A percentile compares a stretch with the other conserved stretches of the same genome.
Evolutionary conservation across 1,140 invertebrate genomes (phyloP).

Genomic region (Drosophila nikananu): DNA sequence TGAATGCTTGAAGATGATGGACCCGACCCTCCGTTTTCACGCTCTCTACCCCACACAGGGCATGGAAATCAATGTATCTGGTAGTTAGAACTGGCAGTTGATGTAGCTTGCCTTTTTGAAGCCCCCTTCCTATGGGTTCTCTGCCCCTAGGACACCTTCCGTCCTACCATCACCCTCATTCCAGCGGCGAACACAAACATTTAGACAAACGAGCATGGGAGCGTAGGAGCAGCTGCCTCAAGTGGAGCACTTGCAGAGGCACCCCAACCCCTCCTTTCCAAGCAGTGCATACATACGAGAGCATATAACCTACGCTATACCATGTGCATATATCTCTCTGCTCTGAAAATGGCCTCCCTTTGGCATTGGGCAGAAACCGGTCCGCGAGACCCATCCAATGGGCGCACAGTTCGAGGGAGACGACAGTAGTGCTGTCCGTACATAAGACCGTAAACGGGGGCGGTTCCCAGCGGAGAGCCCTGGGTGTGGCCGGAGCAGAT

Average conservation of each 20-base stretch:
- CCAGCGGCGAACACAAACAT: conserved; percentile 60
- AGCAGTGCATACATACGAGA: conserved; percentile 10
- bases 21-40: background rate
- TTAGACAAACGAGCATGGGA: conserved; percentile 64
- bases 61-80: conserved; percentile 71
- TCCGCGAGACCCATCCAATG: conserved; percentile 50
- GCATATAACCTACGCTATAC: conserved; percentile 19
- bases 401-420: conserved; percentile 52
- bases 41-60: conserved; percentile 6
- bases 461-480: conserved; percentile 34
- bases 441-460: conserved; percentile 52
- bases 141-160: conserved; percentile 4
- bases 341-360: conserved; percentile 53
- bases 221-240: conserved; percentile 67
- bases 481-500: conserved; percentile 64
- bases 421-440: conserved; percentile 49
- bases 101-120: conserved; percentile 52
- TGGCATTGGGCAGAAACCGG: conserved; percentile 72
- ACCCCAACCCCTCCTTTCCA: conserved; percentile 23
- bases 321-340: conserved; percentile 10
- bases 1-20: background rate
- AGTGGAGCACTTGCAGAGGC: conserved; percentile 67
- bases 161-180: conserved; percentile 11
- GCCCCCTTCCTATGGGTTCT: background rate
- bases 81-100: conserved; percentile 63